Evolutionary conservation across 92 coral and sea anemone genomes (phyloP), one percentile per base, ranked within the genome.

Genomic region (Phymanthus crucifer): DNA sequence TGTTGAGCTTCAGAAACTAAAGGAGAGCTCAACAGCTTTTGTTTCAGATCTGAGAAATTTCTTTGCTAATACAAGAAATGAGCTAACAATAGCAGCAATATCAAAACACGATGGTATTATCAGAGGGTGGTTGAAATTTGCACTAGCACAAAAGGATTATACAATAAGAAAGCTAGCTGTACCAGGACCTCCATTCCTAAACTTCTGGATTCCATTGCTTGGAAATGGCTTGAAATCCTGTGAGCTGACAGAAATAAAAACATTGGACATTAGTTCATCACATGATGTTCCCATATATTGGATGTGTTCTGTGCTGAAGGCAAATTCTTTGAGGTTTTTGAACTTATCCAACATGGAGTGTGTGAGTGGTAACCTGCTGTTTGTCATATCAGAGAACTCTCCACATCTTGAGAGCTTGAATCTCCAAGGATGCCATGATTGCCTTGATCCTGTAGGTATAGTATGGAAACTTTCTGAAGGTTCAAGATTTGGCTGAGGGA

Each of bases 311-410:
- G 86, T 82, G 14, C 54, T 82, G 43, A 73, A 68, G 36, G 86
- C 74, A 37, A 82, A 82, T 82, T 73, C 86, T 13, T 48, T 82
- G 37, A 73, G 80, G 24, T 38, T 82, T 61, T 38, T 82, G 50
- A 82, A 82, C 34, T 46, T 82, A 18, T 82, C 86, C 23, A 75
- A 82, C 48, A 82, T 82, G 86, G 86, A 82, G 33, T 82, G 86
- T 82, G 86, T 82, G 2, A 36, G 67, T 14, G 80, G 86, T 3
- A 52, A 82, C 23, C 74, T 82, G 11, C 80, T 82, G 36, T 57
- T 73, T 24, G 34, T 82, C 27, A 29, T 82, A 13, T 75, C 86
- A n/a, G 86, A 82, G 32, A 37, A 66, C 3, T 82, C 86, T n/a
- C 86, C 86, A 57, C 46, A 67, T 74, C 57, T 82, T 7, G 80